phyloP scores from a whole-genome alignment of 2,888 invertebrate species.

The Drosophila melanosoma region DNA sequence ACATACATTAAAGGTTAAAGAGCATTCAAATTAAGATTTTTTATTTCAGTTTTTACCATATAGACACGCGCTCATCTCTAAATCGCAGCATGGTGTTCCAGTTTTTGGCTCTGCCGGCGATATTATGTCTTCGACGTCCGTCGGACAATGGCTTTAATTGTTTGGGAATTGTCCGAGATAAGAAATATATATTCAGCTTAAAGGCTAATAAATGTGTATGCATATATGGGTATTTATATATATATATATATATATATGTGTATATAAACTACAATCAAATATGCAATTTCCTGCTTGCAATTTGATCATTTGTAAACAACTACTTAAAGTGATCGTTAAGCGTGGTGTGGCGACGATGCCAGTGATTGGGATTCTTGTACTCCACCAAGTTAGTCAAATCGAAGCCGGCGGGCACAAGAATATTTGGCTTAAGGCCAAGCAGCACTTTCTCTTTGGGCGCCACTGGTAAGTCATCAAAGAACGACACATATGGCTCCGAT shows the following conservation, averaged over 20 bases:
- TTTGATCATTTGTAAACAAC: not conserved
- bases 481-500: conserved; percentile 46
- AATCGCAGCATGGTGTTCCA: conserved; percentile 6
- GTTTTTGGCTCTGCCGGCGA: conserved; percentile 65
- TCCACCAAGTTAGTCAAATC: conserved; percentile 46
- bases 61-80: conserved; percentile 11
- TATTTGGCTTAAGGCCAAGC: not conserved
- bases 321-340: conserved; percentile 25
- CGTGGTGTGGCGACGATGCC: conserved; percentile 49
- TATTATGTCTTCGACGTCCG: conserved; percentile 69
- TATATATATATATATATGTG: not conserved
- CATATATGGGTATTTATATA: not conserved
- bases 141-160: conserved; percentile 67
- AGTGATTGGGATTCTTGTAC: conserved; percentile 57
- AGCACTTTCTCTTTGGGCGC: not conserved
- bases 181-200: conserved; percentile 43
- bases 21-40: not conserved
- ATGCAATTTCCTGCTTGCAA: conserved; percentile 24
- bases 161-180: conserved; percentile 27
- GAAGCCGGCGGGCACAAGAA: conserved; percentile 54
- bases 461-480: conserved; percentile 32
- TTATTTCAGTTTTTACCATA: not conserved
- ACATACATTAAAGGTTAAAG: not conserved
- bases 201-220: not conserved
- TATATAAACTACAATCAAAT: conserved; percentile 7